Conservation (phyloP, 2,113 vertebrate genomes). For the Cyprinus carpio region DNA sequence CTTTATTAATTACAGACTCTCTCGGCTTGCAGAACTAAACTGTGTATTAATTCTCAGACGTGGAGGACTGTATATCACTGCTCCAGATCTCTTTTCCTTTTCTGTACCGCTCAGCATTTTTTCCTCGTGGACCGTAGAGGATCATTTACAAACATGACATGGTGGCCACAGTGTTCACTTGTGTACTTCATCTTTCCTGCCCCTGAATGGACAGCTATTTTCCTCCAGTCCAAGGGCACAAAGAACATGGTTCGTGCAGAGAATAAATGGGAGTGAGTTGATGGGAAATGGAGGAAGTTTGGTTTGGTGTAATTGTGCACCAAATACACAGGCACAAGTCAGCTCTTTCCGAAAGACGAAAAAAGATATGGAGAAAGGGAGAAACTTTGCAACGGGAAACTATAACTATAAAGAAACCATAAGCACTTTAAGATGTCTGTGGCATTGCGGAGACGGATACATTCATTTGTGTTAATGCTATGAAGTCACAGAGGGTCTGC, state of each 20-base stretch:
- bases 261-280: not conserved
- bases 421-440: conserved; percentile 36
- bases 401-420: conserved; percentile 34
- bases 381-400: not conserved
- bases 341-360: conserved; percentile 26
- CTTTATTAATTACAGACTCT: conserved; percentile 41
- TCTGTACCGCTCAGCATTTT: conserved; percentile 43
- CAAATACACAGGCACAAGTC: conserved; percentile 15
- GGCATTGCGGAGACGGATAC: conserved; percentile 19
- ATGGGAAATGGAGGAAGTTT: conserved; percentile 16
- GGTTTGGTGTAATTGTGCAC: conserved; percentile 33
- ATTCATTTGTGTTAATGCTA: conserved; percentile 30
- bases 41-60: conserved; percentile 44
- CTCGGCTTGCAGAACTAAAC: conserved; percentile 32
- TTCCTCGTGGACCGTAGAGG: not conserved
- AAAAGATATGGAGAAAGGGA: conserved; percentile 14
- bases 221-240: conserved; percentile 51
- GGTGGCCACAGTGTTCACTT: conserved; percentile 31
- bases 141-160: conserved; percentile 50
- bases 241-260: conserved; percentile 27
- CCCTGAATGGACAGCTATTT: conserved; percentile 29
- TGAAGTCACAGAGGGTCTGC: conserved; percentile 27
- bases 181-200: conserved; percentile 22
- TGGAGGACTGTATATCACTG: conserved; percentile 21
- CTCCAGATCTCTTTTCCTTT: not conserved